phyloP scores from a whole-genome alignment of 1,140 invertebrate species.

The Orussus abietinus region DNA sequence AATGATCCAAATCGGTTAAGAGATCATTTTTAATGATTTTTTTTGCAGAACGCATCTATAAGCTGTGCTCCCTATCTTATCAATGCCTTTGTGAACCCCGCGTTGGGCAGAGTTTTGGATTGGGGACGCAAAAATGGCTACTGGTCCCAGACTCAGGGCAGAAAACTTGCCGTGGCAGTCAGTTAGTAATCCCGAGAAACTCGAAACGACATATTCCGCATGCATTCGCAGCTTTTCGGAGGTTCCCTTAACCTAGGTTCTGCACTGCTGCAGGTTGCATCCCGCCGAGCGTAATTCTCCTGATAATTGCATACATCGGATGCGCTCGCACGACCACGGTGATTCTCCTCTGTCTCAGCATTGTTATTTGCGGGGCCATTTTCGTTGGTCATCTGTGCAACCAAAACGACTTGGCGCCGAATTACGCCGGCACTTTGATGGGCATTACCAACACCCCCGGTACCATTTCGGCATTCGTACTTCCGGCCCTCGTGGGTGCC shows the following conservation, averaged over 20 bases:
- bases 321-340: constrained; percentile 65
- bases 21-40: too few relatives aligned
- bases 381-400: constrained; percentile 84
- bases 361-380: constrained; percentile 74
- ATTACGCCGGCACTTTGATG: constrained; percentile 80
- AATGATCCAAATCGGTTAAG: too few relatives aligned
- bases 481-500: constrained; percentile 73
- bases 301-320: constrained; percentile 66
- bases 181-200: constrained; percentile 47
- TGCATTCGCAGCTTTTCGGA: background rate
- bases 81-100: constrained; percentile 65
- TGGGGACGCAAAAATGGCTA: constrained; percentile 56
- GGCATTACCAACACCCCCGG: constrained; percentile 84
- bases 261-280: constrained; percentile 57
- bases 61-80: constrained; percentile 69
- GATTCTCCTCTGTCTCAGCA: constrained; percentile 64
- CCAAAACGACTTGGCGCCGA: constrained; percentile 86
- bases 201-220: background rate
- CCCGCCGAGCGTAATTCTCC: constrained; percentile 62
- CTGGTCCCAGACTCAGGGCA: constrained; percentile 63
- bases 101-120: constrained; percentile 63
- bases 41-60: constrained; percentile 61
- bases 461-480: constrained; percentile 80
- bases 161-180: constrained; percentile 66
- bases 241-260: background rate